A percentile compares a stretch with the other conserved stretches of the same genome.
These are phyloP conservation scores for Paraplagusia blochii DNA, from an alignment of 2,113 vertebrate species.

Conservation along the genomic window DNA sequence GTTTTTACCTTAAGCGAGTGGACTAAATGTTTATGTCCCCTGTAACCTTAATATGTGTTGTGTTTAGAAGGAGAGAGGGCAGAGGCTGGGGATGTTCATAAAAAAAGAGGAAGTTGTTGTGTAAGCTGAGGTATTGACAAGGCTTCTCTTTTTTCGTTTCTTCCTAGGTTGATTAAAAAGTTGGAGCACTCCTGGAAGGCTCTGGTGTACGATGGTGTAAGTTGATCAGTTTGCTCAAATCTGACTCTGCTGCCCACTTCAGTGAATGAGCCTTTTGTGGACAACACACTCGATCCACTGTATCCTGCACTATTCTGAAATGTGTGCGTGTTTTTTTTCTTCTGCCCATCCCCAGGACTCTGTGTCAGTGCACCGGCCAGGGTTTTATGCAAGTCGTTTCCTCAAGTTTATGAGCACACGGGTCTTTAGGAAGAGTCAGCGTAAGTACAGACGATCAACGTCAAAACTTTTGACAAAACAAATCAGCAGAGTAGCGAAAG, in stretches of 20 bases:
- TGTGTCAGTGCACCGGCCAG: conserved; percentile 92
- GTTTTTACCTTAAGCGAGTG: no score
- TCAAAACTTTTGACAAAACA: not conserved
- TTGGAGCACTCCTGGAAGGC: conserved; percentile 99
- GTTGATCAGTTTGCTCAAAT: conserved; percentile 51
- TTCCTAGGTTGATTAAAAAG: conserved; percentile 92
- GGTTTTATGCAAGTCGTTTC: conserved; percentile 96
- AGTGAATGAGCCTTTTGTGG: conserved; percentile 49
- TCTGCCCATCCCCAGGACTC: conserved; percentile 80
- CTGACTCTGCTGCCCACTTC: no score
- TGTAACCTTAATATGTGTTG: no score
- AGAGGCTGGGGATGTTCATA: not conserved
- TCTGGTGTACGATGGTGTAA: conserved; percentile 95
- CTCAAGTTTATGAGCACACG: conserved; percentile 96
- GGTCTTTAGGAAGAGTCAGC: conserved; percentile 93
- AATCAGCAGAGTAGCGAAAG: not conserved
- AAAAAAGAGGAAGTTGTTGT: conserved; percentile 15
- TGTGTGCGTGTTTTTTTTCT: conserved; percentile 28
- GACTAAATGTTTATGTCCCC: no score
- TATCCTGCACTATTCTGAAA: not conserved
- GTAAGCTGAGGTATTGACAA: conserved; percentile 16
- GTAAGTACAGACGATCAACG: conserved; percentile 73
- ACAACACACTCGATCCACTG: not conserved
- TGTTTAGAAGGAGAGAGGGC: not conserved
- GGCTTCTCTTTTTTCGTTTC: conserved; percentile 27